A percentile compares a stretch with the other conserved stretches of the same genome.
phyloP scores from a whole-genome alignment of 2,888 invertebrate species.

The Metacarcinus magister region DNA sequence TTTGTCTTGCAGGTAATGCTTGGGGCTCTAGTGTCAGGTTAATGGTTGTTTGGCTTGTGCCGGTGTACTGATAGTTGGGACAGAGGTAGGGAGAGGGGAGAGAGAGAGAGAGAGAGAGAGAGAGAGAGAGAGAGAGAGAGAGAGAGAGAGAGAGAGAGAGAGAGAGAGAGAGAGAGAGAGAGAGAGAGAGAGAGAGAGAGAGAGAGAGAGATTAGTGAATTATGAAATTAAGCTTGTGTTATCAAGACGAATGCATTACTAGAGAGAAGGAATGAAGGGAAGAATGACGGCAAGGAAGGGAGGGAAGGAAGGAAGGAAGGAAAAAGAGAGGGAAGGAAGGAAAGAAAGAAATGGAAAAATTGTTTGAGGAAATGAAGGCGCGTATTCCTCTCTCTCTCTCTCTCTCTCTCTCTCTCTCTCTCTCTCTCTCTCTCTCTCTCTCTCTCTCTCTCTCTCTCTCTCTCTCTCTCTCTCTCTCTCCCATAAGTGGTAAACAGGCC shows the following conservation, averaged over 20 bases:
- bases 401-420: background rate
- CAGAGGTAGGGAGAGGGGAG: too few species aligned
- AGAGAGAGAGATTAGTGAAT: background rate
- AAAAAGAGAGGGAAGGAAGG: background rate
- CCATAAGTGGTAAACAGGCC: background rate
- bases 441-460: background rate
- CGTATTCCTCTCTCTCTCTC: too few species aligned
- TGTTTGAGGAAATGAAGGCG: too few species aligned
- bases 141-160: slow-evolving; percentile 26
- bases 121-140: slow-evolving; percentile 26
- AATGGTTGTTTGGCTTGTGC: too few species aligned
- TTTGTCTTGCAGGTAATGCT: too few species aligned
- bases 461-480: slow-evolving; percentile 23
- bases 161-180: slow-evolving; percentile 26
- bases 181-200: slow-evolving; percentile 4
- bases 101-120: too few species aligned
- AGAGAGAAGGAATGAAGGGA: background rate
- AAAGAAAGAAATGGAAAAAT: too few species aligned
- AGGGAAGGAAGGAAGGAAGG: background rate
- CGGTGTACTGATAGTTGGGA: too few species aligned
- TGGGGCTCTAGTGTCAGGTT: too few species aligned
- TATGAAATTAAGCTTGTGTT: background rate
- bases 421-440: slow-evolving; percentile 37
- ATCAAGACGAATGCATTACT: background rate
- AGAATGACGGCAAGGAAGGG: background rate